These are phyloP conservation scores for Corythornis leucogaster DNA, from an alignment of 2,797 vertebrate species.

Conservation along the genomic window DNA sequence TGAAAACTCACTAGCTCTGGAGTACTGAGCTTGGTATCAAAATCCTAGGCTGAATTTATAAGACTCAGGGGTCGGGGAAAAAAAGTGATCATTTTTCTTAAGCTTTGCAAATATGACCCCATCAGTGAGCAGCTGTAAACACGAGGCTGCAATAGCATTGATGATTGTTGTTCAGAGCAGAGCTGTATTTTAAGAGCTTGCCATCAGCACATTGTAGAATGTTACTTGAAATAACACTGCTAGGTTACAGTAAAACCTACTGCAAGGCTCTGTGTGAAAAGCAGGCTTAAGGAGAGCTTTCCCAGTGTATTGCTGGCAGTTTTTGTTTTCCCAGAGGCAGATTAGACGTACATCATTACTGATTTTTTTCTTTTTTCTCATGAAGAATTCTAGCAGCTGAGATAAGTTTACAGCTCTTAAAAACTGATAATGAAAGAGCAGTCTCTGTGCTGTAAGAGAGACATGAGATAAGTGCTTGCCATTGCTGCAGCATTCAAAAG, in stretches of 20 bases:
- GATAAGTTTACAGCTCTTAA: slow-evolving; percentile 62
- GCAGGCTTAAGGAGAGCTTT: slow-evolving; percentile 58
- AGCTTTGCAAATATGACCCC: slow-evolving; percentile 20
- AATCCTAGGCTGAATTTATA: background rate
- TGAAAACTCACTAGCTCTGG: background rate
- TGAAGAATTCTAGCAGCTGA: slow-evolving; percentile 53
- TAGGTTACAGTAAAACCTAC: slow-evolving; percentile 42
- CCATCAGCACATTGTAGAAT: background rate
- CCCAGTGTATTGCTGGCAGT: slow-evolving; percentile 71
- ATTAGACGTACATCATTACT: slow-evolving; percentile 59
- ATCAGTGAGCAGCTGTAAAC: slow-evolving; percentile 33
- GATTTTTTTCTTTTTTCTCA: background rate
- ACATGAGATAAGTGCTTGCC: slow-evolving; percentile 41
- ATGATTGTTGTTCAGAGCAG: background rate
- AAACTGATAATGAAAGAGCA: slow-evolving; percentile 64
- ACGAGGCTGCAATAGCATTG: background rate
- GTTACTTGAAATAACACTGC: slow-evolving; percentile 46
- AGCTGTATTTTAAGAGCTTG: slow-evolving; percentile 48
- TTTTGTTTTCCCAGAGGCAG: slow-evolving; percentile 68
- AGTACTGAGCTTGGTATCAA: background rate
- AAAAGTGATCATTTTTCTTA: slow-evolving; percentile 4
- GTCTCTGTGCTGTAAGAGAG: slow-evolving; percentile 52
- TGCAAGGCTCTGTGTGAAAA: slow-evolving; percentile 38
- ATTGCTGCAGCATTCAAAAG: slow-evolving; percentile 35
- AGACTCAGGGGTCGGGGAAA: background rate